phyloP scores from a whole-genome alignment of 2,797 vertebrate genomes.

The Melopsittacus undulatus region DNA sequence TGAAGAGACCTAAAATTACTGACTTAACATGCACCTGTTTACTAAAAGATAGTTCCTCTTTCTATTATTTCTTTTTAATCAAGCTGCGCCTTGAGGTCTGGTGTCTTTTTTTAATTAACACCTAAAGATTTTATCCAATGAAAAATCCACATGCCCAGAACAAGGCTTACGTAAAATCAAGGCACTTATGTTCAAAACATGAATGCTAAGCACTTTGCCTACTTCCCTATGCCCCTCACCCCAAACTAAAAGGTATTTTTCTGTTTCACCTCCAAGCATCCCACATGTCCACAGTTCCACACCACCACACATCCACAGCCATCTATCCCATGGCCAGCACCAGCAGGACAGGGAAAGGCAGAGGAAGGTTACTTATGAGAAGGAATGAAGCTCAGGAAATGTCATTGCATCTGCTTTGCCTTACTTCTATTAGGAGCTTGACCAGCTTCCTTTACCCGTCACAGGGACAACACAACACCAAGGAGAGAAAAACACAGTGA shows the following conservation, averaged over 20 bases:
- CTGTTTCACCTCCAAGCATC: background rate
- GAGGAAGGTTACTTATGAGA: background rate
- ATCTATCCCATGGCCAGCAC: accelerated
- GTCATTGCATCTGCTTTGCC: background rate
- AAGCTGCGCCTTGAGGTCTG: background rate
- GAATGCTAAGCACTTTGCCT: background rate
- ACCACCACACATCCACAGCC: accelerated
- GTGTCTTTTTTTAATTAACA: background rate
- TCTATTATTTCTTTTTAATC: background rate
- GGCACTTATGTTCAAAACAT: background rate
- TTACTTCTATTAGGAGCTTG: background rate
- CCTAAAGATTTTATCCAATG: background rate
- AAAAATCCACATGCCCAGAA: background rate
- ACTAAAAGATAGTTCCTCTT: background rate
- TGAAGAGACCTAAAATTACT: background rate
- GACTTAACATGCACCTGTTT: background rate
- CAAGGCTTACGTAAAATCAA: background rate
- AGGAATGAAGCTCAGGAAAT: background rate
- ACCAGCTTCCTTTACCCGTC: background rate
- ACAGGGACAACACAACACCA: background rate
- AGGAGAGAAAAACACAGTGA: background rate
- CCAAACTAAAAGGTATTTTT: background rate
- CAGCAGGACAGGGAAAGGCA: background rate
- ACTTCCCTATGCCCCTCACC: accelerated
- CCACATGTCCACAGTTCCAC: background rate